phyloP scores from a whole-genome alignment of 2,888 invertebrate species.

The Drosophila emarginata region DNA sequence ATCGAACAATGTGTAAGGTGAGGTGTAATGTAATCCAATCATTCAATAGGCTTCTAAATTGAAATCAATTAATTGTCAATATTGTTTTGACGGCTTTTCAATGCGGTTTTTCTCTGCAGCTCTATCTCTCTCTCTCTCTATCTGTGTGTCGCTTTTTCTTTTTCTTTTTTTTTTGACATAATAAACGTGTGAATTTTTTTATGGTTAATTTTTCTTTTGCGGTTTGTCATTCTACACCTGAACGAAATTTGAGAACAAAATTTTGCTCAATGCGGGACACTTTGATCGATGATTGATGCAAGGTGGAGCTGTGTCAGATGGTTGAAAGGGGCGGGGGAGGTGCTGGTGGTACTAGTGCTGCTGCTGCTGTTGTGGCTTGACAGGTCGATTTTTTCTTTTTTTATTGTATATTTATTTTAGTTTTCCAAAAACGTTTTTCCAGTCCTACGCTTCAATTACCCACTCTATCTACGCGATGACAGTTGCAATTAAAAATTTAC shows the following conservation, averaged over 20 bases:
- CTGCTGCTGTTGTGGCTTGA: background rate
- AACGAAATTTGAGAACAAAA: slow-evolving; percentile 5
- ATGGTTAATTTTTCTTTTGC: slow-evolving; percentile 16
- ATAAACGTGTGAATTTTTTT: slow-evolving; percentile 16
- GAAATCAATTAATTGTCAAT: slow-evolving; percentile 23
- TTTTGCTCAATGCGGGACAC: background rate
- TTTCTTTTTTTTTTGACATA: slow-evolving; percentile 1
- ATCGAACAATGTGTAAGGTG: background rate
- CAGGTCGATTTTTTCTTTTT: background rate
- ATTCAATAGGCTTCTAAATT: background rate
- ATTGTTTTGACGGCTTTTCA: slow-evolving; percentile 8
- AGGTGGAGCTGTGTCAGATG: background rate
- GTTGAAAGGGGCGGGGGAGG: background rate
- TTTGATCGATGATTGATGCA: slow-evolving; percentile 6
- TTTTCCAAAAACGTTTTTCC: background rate
- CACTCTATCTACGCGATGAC: slow-evolving; percentile 69
- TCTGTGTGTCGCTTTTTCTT: background rate
- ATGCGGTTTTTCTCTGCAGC: background rate
- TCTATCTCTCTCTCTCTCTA: background rate
- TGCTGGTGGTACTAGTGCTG: too few relatives aligned
- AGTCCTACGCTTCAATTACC: slow-evolving; percentile 56
- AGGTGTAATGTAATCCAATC: background rate
- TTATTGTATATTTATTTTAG: slow-evolving; percentile 7
- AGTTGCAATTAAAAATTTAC: slow-evolving; percentile 67
- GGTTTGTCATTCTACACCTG: slow-evolving; percentile 13